Evolutionary conservation across 2,113 vertebrate genomes (phyloP).

Genomic region (Hemiscyllium ocellatum): DNA sequence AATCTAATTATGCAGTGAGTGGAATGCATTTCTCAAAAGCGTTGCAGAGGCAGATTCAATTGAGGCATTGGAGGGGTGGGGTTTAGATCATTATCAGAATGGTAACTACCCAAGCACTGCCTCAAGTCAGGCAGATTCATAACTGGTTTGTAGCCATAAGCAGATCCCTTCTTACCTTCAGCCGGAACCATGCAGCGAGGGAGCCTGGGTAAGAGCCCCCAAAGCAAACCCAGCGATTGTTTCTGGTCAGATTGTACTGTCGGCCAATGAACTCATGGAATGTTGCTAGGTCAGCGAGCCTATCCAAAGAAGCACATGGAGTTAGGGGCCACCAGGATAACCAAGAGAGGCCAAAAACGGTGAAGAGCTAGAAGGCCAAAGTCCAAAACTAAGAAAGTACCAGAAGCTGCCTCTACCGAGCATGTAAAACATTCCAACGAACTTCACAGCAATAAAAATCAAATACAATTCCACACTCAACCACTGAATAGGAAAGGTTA

Average conservation of each 20-base stretch:
- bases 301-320: constrained; percentile 40
- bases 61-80: too few species aligned
- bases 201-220: constrained; percentile 76
- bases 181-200: constrained; percentile 72
- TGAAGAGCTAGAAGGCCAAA: neutral
- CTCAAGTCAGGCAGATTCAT: neutral
- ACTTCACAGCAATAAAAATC: neutral
- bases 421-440: neutral
- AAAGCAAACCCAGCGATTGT: constrained; percentile 74
- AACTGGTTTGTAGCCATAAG: neutral
- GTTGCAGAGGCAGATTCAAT: too few species aligned
- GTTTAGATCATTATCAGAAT: too few species aligned
- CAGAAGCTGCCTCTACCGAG: neutral
- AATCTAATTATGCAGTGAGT: too few species aligned
- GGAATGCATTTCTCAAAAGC: too few species aligned
- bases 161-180: constrained; percentile 56
- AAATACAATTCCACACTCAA: neutral
- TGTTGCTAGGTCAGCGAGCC: constrained; percentile 60
- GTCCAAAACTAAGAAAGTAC: neutral
- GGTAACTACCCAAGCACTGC: neutral
- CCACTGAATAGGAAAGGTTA: neutral
- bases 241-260: constrained; percentile 55
- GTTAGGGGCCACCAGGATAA: neutral
- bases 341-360: neutral
- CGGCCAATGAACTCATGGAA: constrained; percentile 59